Conservation (phyloP, 2,888 invertebrate genomes). For the Ornithoptera alexandrae region DNA sequence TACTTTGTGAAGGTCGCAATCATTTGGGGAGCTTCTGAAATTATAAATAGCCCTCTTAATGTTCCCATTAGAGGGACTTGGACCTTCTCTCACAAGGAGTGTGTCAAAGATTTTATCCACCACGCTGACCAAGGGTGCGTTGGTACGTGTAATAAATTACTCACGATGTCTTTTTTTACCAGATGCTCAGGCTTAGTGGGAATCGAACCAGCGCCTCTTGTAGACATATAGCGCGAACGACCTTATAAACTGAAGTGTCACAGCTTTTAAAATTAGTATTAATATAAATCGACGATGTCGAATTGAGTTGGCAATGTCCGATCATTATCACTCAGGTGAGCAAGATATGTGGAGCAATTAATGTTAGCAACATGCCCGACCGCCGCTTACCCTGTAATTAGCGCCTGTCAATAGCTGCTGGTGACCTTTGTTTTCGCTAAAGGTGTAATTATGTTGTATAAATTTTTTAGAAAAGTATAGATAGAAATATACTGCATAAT, state of each 20-base stretch:
- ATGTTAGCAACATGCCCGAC: not conserved
- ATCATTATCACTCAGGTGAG: conserved; percentile 1
- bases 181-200: not conserved
- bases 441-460: no score
- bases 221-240: not conserved
- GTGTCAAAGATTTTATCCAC: no score
- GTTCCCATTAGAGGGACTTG: no score
- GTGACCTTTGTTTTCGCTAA: no score
- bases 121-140: no score
- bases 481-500: no score
- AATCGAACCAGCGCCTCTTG: not conserved
- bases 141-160: not conserved
- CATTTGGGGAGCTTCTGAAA: no score
- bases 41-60: no score
- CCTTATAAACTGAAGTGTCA: no score
- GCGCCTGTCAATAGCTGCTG: conserved; percentile 2
- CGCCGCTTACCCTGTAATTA: conserved; percentile 18
- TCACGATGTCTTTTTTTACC: not conserved
- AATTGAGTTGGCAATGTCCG: conserved; percentile 10
- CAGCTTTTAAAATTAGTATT: not conserved
- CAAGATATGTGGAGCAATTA: conserved; percentile 12
- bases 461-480: no score
- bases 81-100: no score
- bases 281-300: not conserved
- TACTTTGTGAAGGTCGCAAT: no score